phyloP scores from a whole-genome alignment of 2,797 vertebrate genomes.

The Syngnathus acus region DNA sequence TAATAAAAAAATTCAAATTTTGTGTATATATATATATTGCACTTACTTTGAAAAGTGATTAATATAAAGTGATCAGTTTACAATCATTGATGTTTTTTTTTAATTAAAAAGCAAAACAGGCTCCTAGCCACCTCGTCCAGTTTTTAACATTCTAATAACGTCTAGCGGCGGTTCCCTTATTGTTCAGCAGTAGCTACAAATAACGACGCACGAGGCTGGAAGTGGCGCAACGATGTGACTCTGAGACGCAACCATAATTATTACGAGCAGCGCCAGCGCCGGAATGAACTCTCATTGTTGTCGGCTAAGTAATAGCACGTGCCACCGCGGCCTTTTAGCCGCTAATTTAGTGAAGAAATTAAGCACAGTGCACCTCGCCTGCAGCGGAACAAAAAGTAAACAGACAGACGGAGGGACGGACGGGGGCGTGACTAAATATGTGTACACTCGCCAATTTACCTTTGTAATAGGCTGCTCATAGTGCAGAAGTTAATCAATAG shows the following conservation, averaged over 20 bases:
- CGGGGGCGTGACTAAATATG: conserved; percentile 42
- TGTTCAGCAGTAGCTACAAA: neutral
- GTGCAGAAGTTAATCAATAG: conserved; percentile 44
- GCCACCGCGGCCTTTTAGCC: neutral
- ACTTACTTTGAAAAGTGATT: too few species aligned
- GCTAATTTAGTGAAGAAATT: conserved; percentile 1
- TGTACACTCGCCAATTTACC: conserved; percentile 36
- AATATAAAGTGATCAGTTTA: too few species aligned
- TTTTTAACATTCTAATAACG: neutral
- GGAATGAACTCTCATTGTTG: neutral
- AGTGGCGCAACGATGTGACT: neutral
- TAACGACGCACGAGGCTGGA: neutral
- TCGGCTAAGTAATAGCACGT: neutral
- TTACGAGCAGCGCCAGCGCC: neutral
- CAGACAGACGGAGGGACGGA: conserved; percentile 5
- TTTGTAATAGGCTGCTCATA: conserved; percentile 44
- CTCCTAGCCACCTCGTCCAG: too few species aligned
- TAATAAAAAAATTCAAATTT: too few species aligned
- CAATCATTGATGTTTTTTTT: too few species aligned
- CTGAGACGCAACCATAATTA: neutral
- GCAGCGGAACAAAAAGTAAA: conserved; percentile 17
- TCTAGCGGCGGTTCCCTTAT: neutral
- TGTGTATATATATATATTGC: too few species aligned
- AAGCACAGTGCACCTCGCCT: neutral
- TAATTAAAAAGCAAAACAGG: too few species aligned